Base-by-base conservation (phyloP, 2,888 invertebrate genomes). In the Cantharis nigra region DNA sequence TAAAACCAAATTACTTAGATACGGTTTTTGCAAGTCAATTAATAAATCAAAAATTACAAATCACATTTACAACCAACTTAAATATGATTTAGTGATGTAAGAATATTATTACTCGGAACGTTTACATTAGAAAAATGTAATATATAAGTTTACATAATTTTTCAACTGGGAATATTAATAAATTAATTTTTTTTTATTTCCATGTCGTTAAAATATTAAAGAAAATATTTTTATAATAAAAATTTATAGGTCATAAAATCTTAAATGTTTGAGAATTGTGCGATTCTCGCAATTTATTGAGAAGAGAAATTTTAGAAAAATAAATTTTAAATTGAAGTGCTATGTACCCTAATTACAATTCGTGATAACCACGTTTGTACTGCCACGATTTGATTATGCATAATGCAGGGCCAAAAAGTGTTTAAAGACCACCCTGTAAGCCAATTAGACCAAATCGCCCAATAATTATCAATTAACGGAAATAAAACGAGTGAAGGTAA, bases 381-480 rank as follows among this genome's bases (percentile, higher is more conserved):
- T n/a, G n/a, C 7, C 49, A 49, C 69, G 74, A 74, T 74, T 74
- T 74, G 70, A 74, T 74, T 74, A 74, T 74, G 70, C 74, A 74
- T 74, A 74, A 74, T 74, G 63, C 69, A 70, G 69, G 63, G 63
- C 74, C 70, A 75, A 74, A 78, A 78, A 72, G 72, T 78, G 74
- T 78, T 75, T 65, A 78, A 77, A 80, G 87, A 85, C 87, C 87
- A 87, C 87, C 87, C 83, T 86, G 87, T 85, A 84, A 83, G 86
- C 85, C 86, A 87, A 87, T 87, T 87, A 87, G 87, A 84, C 81
- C 81, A 84, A 86, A 86, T 86, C 84, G 84, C 82, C 85, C 85
- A 85, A 86, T 87, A 86, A 87, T 87, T 87, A 87, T 86, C 87
- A 87, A 86, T 86, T 86, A 87, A 86, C 83, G 81, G 83, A 85